Evolutionary conservation across 2,113 vertebrate genomes (phyloP).

Genomic region (Brienomyrus longianalis): DNA sequence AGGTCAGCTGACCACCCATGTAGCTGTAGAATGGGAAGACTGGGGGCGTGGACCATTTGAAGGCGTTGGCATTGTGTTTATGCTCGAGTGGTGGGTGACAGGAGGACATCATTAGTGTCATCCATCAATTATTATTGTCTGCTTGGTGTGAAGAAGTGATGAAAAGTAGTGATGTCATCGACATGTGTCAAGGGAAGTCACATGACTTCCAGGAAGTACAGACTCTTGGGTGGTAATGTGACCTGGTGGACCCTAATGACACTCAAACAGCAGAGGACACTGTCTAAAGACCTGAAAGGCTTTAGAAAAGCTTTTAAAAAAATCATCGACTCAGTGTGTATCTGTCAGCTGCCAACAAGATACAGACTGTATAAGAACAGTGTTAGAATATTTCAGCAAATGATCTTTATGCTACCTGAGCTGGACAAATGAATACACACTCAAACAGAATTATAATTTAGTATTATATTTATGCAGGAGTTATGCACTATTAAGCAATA

Average conservation of each 20-base stretch:
- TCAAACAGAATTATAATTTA: neutral
- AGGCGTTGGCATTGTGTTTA: neutral
- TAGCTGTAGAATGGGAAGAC: neutral
- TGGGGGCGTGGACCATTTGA: neutral
- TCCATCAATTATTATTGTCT: neutral
- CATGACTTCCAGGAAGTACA: neutral
- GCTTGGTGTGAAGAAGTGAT: neutral
- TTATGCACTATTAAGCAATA: neutral
- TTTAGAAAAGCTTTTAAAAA: neutral
- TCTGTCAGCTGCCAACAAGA: neutral
- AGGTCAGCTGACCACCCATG: neutral
- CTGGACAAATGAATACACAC: neutral
- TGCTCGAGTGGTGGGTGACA: neutral
- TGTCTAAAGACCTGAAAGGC: neutral
- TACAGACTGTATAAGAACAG: neutral
- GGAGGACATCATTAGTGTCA: neutral
- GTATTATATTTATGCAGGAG: neutral
- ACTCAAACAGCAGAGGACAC: neutral
- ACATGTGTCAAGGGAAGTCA: neutral
- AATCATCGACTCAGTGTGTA: neutral
- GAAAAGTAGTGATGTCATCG: neutral
- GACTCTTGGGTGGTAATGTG: neutral
- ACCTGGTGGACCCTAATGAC: neutral
- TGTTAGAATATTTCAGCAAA: neutral
- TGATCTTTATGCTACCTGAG: neutral